Evolutionary conservation across 2,797 vertebrate species (phyloP).

Genomic region (Mormyrus proboscirostris): DNA sequence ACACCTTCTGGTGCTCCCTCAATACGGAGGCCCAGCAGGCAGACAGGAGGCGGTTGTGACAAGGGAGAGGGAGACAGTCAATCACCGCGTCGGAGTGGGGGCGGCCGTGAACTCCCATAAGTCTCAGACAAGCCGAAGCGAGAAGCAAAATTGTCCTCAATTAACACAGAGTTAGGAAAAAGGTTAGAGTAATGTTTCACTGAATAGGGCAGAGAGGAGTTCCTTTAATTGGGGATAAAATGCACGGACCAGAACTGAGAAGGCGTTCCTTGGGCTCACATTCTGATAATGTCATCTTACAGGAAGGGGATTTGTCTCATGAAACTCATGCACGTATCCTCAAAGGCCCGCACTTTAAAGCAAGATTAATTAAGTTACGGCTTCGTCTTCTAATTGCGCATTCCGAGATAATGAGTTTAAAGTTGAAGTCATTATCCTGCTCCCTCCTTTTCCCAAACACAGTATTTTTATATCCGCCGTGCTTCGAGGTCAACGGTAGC

Average conservation of each 20-base stretch:
- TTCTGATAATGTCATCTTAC: constrained; percentile 53
- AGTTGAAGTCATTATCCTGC: constrained; percentile 54
- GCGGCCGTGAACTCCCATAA: constrained; percentile 22
- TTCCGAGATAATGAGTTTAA: constrained; percentile 55
- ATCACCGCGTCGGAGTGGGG: constrained; percentile 11
- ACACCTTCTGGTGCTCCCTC: constrained; percentile 32
- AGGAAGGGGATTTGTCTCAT: constrained; percentile 53
- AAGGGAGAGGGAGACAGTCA: constrained; percentile 19
- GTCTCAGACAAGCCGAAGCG: constrained; percentile 30
- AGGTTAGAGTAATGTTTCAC: constrained; percentile 46
- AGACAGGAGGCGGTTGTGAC: constrained; percentile 12
- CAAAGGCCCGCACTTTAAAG: constrained; percentile 51
- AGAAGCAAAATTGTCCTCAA: constrained; percentile 45
- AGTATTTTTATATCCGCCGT: constrained; percentile 38
- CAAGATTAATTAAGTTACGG: constrained; percentile 53
- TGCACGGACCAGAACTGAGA: constrained; percentile 37
- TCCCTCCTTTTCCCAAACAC: constrained; percentile 25
- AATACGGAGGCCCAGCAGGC: constrained; percentile 35
- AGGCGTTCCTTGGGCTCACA: constrained; percentile 37
- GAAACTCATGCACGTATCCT: constrained; percentile 41
- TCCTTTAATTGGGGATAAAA: constrained; percentile 52
- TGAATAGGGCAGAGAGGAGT: constrained; percentile 38
- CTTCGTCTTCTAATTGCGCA: constrained; percentile 57
- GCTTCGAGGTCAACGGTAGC: constrained; percentile 49
- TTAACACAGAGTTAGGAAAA: constrained; percentile 43